Base-by-base conservation (phyloP, 1,140 invertebrate genomes). In the Rhyzopertha dominica region DNA sequence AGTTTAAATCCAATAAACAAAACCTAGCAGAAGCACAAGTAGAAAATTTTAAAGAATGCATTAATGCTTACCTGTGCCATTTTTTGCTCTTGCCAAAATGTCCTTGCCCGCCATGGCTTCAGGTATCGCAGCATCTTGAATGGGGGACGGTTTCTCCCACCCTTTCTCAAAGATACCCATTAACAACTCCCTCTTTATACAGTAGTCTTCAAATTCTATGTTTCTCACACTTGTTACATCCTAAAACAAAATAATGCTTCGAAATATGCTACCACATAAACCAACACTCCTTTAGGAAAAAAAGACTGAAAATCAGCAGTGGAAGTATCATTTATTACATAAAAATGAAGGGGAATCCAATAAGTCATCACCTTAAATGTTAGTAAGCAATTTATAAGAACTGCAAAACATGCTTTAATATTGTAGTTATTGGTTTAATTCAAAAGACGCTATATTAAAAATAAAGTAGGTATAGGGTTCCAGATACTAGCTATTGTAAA, bases 131-230 rank as follows among this genome's bases (percentile, higher is more conserved):
- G 92, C 91, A 79, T 97, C 94, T 78, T 99, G 97, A 76, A 99
- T 99, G 16, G 97, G 97, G 52, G 93, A 98, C 35, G 97, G 97
- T 68, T 93, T 93, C 68, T 99, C 97, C 97, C 96, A 99, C 32
- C 97, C 97, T 75, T 99, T 99, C 70, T 99, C 97, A 72, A 98
- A 99, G 66, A 99, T 98, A 53, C 96, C 97, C 95, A 99, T 99
- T 45, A 99, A 74, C 56, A 99, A 76, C 74, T 97, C 91, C 61
- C 96, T 77, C 72, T 95, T 95, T 43, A 99, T 75, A 71, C 95
- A 98, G 74, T 97, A 99, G 70, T 99, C 95, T 78, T 99, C 96
- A 78, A 99, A 99, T 70, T 98, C 95, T 76, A 97, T 98, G 59
- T 96, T 96, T 79, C 94, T 90, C 61, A 95, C 98, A 71, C 96